A percentile compares a stretch with the other conserved stretches of the same genome.
These are phyloP conservation scores for Yponomeuta plumbellus DNA, from an alignment of 2,888 invertebrate genomes.

Conservation along the genomic window DNA sequence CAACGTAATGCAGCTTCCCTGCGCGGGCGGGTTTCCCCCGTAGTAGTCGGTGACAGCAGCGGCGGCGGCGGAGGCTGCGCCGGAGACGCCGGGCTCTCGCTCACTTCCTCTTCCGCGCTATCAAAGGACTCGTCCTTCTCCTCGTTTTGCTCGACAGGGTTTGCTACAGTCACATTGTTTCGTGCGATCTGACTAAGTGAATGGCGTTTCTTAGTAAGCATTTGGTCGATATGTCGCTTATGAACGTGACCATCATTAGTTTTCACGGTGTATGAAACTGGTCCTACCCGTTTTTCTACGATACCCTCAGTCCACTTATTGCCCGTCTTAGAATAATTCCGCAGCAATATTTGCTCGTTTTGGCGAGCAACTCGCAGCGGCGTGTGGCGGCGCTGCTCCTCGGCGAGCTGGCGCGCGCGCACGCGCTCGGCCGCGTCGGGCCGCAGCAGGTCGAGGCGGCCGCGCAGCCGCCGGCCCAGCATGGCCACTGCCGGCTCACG, in stretches of 20 bases:
- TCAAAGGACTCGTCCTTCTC: neutral
- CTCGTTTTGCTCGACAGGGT: neutral
- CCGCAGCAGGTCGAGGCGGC: constrained; percentile 20
- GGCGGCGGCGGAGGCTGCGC: neutral
- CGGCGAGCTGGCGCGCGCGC: constrained; percentile 14
- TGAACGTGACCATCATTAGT: constrained; percentile 6
- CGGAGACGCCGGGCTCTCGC: neutral
- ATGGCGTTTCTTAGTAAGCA: constrained; percentile 5
- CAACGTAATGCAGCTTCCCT: neutral
- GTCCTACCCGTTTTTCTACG: constrained; percentile 10
- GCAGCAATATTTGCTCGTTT: constrained; percentile 10
- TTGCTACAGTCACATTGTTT: neutral
- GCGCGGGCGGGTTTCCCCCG: neutral
- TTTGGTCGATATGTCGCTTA: constrained; percentile 19
- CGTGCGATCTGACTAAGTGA: neutral
- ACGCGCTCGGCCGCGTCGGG: constrained; percentile 17
- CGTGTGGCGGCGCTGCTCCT: constrained; percentile 9
- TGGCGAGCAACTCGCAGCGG: neutral
- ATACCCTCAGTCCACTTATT: constrained; percentile 16
- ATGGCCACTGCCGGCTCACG: constrained; percentile 16
- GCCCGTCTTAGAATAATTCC: constrained; percentile 10
- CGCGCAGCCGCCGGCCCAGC: constrained; percentile 20
- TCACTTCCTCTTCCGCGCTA: constrained; percentile 1
- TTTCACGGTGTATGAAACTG: constrained; percentile 17
- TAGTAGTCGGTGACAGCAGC: neutral